Conservation (phyloP, 1,140 invertebrate genomes). For the Zophobas morio region DNA sequence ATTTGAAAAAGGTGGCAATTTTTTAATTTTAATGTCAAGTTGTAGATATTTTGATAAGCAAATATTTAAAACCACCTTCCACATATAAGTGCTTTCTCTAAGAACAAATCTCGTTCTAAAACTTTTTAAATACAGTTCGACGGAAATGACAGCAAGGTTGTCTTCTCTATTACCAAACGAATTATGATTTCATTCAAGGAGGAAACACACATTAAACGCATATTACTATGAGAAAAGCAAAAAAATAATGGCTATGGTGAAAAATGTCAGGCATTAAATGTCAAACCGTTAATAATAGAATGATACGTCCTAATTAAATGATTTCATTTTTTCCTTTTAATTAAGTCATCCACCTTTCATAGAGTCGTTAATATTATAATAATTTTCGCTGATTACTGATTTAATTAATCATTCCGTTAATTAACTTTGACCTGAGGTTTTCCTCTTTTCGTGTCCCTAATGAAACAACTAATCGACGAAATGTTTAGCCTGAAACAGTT, state of each 20-base stretch:
- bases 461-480: background rate
- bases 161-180: background rate
- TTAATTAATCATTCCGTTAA: background rate
- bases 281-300: background rate
- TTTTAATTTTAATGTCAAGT: no score
- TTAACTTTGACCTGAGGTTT: background rate
- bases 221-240: background rate
- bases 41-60: no score
- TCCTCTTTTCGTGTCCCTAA: background rate
- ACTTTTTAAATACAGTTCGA: background rate
- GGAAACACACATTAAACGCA: background rate
- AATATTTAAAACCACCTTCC: no score
- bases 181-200: background rate
- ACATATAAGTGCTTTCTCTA: no score
- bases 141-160: background rate
- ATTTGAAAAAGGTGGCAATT: no score
- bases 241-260: background rate
- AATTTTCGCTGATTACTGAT: background rate
- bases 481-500: background rate
- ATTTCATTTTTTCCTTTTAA: background rate
- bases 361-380: no score
- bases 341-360: background rate
- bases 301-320: background rate
- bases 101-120: no score
- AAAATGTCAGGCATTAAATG: background rate